phyloP scores from a whole-genome alignment of 2,797 vertebrate genomes.

The Gambusia yucatana region DNA sequence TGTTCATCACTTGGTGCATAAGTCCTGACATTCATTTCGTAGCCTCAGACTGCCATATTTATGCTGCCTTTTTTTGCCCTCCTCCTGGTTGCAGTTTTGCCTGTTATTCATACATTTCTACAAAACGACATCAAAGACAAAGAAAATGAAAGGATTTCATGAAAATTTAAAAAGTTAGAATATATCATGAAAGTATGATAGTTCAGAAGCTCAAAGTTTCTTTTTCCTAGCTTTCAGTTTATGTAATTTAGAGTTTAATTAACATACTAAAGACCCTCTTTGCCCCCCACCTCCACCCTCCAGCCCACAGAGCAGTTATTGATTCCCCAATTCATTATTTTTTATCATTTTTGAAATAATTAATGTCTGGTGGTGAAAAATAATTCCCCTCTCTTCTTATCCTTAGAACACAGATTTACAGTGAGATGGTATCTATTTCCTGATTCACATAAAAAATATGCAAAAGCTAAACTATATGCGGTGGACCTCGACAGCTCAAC shows the following conservation, averaged over 20 bases:
- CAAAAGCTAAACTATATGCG: background rate
- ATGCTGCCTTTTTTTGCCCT: background rate
- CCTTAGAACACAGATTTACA: background rate
- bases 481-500: background rate
- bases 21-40: background rate
- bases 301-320: background rate
- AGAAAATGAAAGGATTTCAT: background rate
- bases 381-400: background rate
- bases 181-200: background rate
- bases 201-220: background rate
- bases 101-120: background rate
- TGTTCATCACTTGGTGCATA: background rate
- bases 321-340: background rate
- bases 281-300: background rate
- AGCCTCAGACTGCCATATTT: background rate
- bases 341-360: background rate
- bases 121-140: background rate
- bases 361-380: background rate
- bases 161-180: background rate
- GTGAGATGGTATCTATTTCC: background rate
- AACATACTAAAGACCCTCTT: background rate
- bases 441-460: background rate
- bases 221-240: background rate
- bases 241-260: background rate
- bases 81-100: background rate